These are phyloP conservation scores for Crotalus horridus DNA, from an alignment of 2,113 vertebrate species.

Conservation along the genomic window DNA sequence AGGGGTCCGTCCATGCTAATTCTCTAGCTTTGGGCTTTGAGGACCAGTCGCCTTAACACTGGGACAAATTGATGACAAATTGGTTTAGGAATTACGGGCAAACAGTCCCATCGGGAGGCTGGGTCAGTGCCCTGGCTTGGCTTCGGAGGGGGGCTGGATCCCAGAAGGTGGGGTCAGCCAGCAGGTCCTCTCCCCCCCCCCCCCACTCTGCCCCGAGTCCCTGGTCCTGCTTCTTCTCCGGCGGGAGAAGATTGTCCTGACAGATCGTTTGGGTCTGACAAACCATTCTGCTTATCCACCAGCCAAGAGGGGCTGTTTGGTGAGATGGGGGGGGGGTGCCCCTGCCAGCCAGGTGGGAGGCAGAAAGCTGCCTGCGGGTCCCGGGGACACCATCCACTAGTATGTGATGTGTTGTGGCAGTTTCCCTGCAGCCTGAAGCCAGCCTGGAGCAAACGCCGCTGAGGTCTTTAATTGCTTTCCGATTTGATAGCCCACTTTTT, in stretches of 20 bases:
- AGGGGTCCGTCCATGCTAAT: neutral
- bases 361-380: conserved; percentile 38
- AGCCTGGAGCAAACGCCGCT: conserved; percentile 72
- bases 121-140: neutral
- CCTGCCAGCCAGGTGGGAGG: conserved; percentile 37
- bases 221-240: too few relatives aligned
- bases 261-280: conserved; percentile 8
- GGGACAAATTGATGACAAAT: neutral
- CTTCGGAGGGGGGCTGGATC: neutral
- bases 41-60: neutral
- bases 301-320: neutral
- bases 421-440: conserved; percentile 73
- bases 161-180: neutral
- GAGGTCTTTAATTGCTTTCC: conserved; percentile 80
- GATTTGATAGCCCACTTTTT: conserved; percentile 65
- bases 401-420: conserved; percentile 75
- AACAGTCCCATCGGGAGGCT: neutral
- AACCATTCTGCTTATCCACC: neutral
- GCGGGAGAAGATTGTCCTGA: conserved; percentile 11
- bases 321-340: neutral
- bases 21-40: neutral
- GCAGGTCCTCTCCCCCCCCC: rapidly evolving
- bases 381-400: conserved; percentile 55
- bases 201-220: neutral
- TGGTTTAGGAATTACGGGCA: neutral